Conservation (phyloP, 2,797 vertebrate species). For the Oreochromis grahami region DNA sequence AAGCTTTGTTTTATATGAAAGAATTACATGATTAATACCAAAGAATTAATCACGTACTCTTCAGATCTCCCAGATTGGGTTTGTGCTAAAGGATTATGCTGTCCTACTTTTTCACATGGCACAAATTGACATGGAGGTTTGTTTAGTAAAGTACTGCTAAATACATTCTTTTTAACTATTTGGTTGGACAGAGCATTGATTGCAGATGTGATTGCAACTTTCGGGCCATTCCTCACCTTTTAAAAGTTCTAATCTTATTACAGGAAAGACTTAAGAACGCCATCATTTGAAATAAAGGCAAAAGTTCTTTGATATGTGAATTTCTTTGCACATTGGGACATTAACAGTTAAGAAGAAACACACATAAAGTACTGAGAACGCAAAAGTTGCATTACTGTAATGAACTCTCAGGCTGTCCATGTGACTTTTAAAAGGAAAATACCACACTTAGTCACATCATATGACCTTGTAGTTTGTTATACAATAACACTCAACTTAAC, state of each 20-base stretch:
- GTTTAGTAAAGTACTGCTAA: slow-evolving; percentile 68
- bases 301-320: background rate
- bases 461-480: background rate
- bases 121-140: slow-evolving; percentile 76
- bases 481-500: background rate
- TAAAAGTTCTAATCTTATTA: background rate
- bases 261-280: background rate
- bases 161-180: slow-evolving; percentile 69
- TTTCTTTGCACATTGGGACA: background rate
- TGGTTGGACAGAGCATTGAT: slow-evolving; percentile 27
- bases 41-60: slow-evolving; percentile 86
- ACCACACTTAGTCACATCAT: background rate
- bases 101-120: slow-evolving; percentile 81
- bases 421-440: background rate
- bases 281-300: background rate
- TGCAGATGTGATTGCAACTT: slow-evolving; percentile 1
- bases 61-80: slow-evolving; percentile 83
- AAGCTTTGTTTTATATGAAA: slow-evolving; percentile 89
- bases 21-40: slow-evolving; percentile 87
- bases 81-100: slow-evolving; percentile 82
- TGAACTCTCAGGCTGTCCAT: background rate
- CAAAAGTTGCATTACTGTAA: background rate
- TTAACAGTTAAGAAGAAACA: accelerated
- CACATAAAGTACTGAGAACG: background rate
- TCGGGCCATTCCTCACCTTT: background rate